A percentile compares a stretch with the other conserved stretches of the same genome.
phyloP scores from a whole-genome alignment of 2,797 vertebrate genomes.

The Rhabdophis nuchalis region DNA sequence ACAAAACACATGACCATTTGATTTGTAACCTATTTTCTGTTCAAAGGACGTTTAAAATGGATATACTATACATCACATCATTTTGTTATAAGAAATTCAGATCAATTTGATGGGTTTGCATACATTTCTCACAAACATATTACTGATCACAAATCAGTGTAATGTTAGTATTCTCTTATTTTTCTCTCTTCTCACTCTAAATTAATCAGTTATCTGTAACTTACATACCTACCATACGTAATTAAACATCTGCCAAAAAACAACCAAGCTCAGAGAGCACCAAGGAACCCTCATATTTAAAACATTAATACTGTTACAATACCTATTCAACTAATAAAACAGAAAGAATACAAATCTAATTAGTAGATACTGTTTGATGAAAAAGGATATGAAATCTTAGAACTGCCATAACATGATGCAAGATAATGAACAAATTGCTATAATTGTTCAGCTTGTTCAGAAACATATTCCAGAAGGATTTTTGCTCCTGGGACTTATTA shows the following conservation, averaged over 20 bases:
- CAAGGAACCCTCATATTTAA: neutral
- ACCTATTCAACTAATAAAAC: neutral
- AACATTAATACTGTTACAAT: neutral
- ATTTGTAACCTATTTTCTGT: neutral
- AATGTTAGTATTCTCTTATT: neutral
- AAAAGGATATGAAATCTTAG: neutral
- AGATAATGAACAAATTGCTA: neutral
- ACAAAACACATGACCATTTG: neutral
- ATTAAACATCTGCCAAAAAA: neutral
- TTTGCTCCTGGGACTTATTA: neutral
- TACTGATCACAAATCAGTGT: neutral
- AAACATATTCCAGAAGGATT: conserved; percentile 17
- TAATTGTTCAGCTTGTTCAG: neutral
- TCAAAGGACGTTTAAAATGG: neutral
- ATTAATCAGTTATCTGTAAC: neutral
- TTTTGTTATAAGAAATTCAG: neutral
- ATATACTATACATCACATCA: neutral
- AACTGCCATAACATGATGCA: conserved; percentile 2
- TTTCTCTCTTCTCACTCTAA: neutral
- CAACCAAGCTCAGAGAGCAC: neutral
- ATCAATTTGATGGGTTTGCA: neutral
- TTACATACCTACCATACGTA: neutral
- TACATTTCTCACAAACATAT: neutral
- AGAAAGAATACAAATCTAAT: neutral
- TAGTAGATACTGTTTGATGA: neutral